Base-by-base conservation (phyloP, 1,140 invertebrate species). In the Philaenus spumarius region DNA sequence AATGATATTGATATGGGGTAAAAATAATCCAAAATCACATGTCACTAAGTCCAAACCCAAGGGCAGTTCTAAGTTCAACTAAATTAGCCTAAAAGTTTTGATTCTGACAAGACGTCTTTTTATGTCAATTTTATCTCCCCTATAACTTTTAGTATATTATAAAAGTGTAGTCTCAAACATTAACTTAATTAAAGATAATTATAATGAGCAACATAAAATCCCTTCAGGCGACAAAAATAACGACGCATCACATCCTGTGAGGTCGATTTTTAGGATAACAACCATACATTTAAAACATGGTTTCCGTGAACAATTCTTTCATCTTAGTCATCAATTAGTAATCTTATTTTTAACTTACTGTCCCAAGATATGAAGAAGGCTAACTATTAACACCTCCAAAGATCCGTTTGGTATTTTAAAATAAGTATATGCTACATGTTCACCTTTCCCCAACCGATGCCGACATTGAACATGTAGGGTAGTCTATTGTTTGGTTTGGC, bases 391-490 rank as follows among this genome's bases (percentile, higher is more conserved):
- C 26, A 30, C 26, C 26, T 30, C 26, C 26, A 30, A 30, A 3
- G 20, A 15, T 39, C 50, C 35, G 2, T 37, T 22, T 14, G 15
- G 47, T 23, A 50, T 26, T 20, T 50, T 5, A 7, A 26, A 17
- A 26, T 15, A 53, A 19, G 35, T 53, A 9, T 30, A 30, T 30
- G 50, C 50, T 53, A 53, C 50, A 53, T 53, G 24, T 53, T 53
- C 50, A 53, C 50, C 50, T 53, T 39, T 53, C 50, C 50, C 35
- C 34, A 17, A 46, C 23, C 20, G 50, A 53, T 53, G 50, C 50
- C 50, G 50, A 53, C 50, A 53, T 53, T 53, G 50, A 53, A 53
- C 34, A 35, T 53, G 22, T 37, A 53, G 50, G 50, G 50, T 51
- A 53, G 50, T 53, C 50, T 53, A 39, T 53, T 53, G 50, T 53